A percentile compares a stretch with the other conserved stretches of the same genome.
Evolutionary conservation across 2,888 invertebrate species (phyloP).

Genomic region (Liopterus haemorrhoidalis): DNA sequence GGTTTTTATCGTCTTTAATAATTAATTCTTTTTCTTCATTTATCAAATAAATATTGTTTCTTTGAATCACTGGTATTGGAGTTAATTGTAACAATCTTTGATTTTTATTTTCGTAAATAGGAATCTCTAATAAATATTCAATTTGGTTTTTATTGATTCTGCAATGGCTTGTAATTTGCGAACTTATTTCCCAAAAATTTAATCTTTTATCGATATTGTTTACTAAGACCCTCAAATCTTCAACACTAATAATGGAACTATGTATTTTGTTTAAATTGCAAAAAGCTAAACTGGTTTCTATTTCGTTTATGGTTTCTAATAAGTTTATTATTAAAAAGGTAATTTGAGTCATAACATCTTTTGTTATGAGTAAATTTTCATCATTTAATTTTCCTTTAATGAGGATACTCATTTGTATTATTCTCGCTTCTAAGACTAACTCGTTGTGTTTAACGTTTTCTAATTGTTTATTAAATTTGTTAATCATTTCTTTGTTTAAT

Average conservation of each 20-base stretch:
- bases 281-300: slow-evolving; percentile 1
- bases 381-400: background rate
- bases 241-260: slow-evolving; percentile 1
- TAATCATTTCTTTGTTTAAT: slow-evolving; percentile 2
- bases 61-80: slow-evolving; percentile 3
- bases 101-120: background rate
- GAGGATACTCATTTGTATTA: background rate
- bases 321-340: background rate
- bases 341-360: background rate
- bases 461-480: slow-evolving; percentile 3
- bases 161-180: background rate
- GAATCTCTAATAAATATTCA: background rate
- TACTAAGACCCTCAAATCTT: background rate
- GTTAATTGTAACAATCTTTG: background rate
- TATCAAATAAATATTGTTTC: background rate
- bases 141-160: background rate
- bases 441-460: background rate
- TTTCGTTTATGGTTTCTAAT: slow-evolving; percentile 1
- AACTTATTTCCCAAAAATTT: background rate
- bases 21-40: slow-evolving; percentile 1
- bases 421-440: background rate
- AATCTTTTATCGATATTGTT: background rate
- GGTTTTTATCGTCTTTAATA: background rate
- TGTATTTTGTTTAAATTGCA: slow-evolving; percentile 1
- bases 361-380: background rate